Base-by-base conservation (phyloP, 2,797 vertebrate genomes). In the Galaxias olidus region DNA sequence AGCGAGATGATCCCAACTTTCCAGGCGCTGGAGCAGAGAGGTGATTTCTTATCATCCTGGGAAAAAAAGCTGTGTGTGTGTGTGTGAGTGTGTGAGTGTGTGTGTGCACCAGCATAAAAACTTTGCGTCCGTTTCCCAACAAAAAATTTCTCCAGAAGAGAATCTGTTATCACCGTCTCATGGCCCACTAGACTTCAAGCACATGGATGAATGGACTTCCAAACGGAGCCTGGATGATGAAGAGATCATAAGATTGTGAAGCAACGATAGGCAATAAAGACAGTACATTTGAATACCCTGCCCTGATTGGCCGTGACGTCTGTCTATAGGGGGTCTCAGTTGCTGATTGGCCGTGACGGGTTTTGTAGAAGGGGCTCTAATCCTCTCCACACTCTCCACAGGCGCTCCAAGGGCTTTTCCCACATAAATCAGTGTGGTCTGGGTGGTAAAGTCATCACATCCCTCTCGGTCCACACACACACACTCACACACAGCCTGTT, bases 361-460 rank as follows among this genome's bases (percentile, higher is more conserved):
- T 84, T 87, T 85, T 84, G 77, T 76, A 73, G 86, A 84, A 73
- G 83, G 78, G 65, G 77, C 86, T 88, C 78, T 92, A 92, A 91
- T 91, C 89, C 89, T 91, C 82, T 89, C 85, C 86, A 87, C 88
- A 87, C 89, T 89, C 90, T 89, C 87, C 74, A 80, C 88, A 82
- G 88, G 87, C 88, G 75, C 87, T 86, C 82, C 69, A 19, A 63
- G 69, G 80, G 80, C 82, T 90, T 90, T 91, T 90, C 89, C 89
- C 91, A 91, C 90, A 92, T 93, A 92, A 92, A 93, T 93, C 91
- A 92, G 88, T 84, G 85, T 84, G 84, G 86, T 71, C 81, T 86
- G 83, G 89, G 91, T 90, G 91, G 89, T 91, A 91, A 92, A 91
- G 90, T 92, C 91, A 93, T 93, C 89, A 90, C 81, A 63, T 87